Percentiles rank a stretch among this genome's conserved stretches.
phyloP scores from a whole-genome alignment of 1,140 invertebrate species.

The Lithobius niger region DNA sequence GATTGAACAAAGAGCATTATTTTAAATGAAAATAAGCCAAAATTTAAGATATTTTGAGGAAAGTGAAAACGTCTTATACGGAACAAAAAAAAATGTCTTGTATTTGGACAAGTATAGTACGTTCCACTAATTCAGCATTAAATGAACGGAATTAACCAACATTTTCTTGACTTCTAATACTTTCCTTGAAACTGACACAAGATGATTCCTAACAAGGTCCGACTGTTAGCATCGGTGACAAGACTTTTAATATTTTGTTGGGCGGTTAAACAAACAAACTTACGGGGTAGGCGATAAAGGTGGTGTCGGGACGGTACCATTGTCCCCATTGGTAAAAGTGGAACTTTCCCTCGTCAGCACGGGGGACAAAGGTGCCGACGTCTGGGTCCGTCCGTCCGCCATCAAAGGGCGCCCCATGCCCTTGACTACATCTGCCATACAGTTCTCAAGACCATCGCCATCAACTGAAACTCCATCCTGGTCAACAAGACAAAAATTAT shows the following conservation, averaged over 20 bases:
- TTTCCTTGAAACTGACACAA: too few species aligned
- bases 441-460: conserved; percentile 29
- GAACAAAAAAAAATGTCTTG: too few species aligned
- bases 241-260: conserved; percentile 21
- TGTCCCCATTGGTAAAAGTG: conserved; percentile 17
- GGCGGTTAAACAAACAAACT: too few species aligned
- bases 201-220: too few species aligned
- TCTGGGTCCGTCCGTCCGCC: conserved; percentile 33
- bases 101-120: too few species aligned
- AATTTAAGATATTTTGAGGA: too few species aligned
- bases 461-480: conserved; percentile 13
- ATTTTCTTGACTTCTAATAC: too few species aligned
- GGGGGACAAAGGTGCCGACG: conserved; percentile 18
- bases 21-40: too few species aligned
- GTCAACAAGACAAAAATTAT: conserved; percentile 2
- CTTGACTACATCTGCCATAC: conserved; percentile 67
- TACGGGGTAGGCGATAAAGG: conserved; percentile 23
- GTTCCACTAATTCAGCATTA: too few species aligned
- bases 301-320: conserved; percentile 13
- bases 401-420: conserved; percentile 44
- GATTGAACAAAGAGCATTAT: too few species aligned
- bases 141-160: too few species aligned
- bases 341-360: conserved; percentile 17
- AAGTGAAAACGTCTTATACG: too few species aligned
- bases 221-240: conserved; percentile 18